Evolutionary conservation across 2,888 invertebrate genomes (phyloP).

Genomic region (Gastrophysa polygoni): DNA sequence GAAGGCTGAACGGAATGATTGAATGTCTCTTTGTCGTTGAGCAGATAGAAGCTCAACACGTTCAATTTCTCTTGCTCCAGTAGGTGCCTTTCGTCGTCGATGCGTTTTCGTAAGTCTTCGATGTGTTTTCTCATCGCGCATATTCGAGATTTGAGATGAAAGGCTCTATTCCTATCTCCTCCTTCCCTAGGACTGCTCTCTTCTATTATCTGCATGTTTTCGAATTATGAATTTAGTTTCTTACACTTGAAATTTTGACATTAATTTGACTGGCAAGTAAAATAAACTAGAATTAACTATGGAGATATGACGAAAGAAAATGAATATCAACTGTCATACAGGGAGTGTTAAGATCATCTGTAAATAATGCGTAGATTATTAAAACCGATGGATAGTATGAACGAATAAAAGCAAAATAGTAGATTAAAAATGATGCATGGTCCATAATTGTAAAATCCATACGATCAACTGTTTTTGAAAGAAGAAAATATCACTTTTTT

Average conservation of each 20-base stretch:
- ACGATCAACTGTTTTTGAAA: no score
- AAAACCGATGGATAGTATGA: no score
- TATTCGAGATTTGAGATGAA: neutral
- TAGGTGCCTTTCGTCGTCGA: neutral
- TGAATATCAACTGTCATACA: no score
- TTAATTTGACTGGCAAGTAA: neutral
- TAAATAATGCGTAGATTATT: no score
- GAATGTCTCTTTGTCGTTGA: neutral
- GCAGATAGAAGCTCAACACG: neutral
- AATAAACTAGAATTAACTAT: neutral
- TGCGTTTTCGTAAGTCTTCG: neutral
- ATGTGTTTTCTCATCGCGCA: neutral
- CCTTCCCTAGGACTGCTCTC: neutral
- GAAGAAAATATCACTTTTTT: no score
- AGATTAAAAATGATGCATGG: no score
- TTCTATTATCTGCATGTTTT: neutral
- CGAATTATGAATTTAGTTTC: no score
- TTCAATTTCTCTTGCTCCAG: neutral
- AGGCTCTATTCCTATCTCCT: neutral
- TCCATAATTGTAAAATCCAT: no score
- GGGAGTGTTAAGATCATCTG: no score
- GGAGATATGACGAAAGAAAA: neutral
- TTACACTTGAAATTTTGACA: neutral
- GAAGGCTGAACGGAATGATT: neutral
- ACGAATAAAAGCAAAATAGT: no score